Evolutionary conservation across 2,113 vertebrate genomes (phyloP), one percentile per base, ranked within the genome.

Genomic region (Blennius ocellaris): DNA sequence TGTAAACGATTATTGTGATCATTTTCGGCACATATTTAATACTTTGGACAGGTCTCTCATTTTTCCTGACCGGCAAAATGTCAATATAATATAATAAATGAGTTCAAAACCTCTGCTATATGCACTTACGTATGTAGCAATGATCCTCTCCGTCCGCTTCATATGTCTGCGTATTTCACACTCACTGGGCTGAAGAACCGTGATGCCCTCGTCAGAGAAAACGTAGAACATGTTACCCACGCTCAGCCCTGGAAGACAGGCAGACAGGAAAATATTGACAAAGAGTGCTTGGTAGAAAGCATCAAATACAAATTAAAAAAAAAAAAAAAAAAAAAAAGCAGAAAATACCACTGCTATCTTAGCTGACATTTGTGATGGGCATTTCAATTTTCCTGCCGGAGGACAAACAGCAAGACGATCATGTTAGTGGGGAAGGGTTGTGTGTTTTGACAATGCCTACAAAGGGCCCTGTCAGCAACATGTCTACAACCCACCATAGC

Each of bases 161-260:
- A 99, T 95, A 70, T 94, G 96, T 76, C 95, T 93, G 66, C 91
- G 96, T 82, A 98, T 96, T 92, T 99, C 97, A 87, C 97, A 99
- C 76, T 97, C 95, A 0, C 80, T 87, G 0, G 97, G 97, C 87
- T 97, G 96, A 50, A 99, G 92, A 65, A 96, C 80, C 2, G 93
- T 92, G 85, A 99, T 93, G 63, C 97, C 97, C 12, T 97, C 94
- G 3, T 97, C 93, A 0, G 96, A 96, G 89, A 99, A 99, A 79
- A 98, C 89, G 5, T 99, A 99, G 90, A 99, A 99, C 96, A 98
- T 94, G 73, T 98, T 97, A 67, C 97, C 97, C 62, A 99, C 96
- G 43, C 97, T 96, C 86, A 99, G 84, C 40, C 97, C 96, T 98
- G 87, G 8, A 69, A n/a, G 11, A 81, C 43, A 78, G 63, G 87